Base-by-base conservation (phyloP, 1,140 invertebrate genomes). In the Drosophila pandora region DNA sequence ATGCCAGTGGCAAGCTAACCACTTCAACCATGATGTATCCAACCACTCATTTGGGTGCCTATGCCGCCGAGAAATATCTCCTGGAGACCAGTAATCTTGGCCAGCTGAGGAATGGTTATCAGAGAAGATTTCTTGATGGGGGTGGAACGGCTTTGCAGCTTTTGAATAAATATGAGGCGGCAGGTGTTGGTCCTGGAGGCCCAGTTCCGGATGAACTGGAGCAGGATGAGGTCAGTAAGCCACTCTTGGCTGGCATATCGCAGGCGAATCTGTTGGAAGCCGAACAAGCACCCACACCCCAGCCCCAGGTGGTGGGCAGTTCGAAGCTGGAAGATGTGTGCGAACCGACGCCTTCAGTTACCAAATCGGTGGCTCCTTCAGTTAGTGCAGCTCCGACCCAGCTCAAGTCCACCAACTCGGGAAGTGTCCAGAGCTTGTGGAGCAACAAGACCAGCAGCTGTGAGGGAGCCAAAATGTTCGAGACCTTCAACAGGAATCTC, bases 391-490 rank as follows among this genome's bases (percentile, higher is more conserved):
- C 62, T 25, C 52, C 74, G 17, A 74, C 68, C 4, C 80, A 83
- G n/a, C 43, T 90, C 2, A 90, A 90, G 63, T 84, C 90, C 1
- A 63, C 57, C 13, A 91, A 89, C 25, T 83, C 87, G 5, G 91
- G 91, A 53, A 91, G 81, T 61, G 85, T 84, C 1, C 91, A 91
- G 54, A 91, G 90, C 30, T 68, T 91, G 39, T 91, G 90, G 91
- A 91, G 90, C 71, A 87, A 88, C 55, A 87, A 88, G 58, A 90
- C 87, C 25, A 90, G 90, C 81, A 90, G 84, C 64, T 90, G 90
- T 52, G 91, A 92, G 43, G 91, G 91, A 17, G 88, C 91, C 53
- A 91, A 91, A 65, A 90, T 92, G 79, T 92, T 92, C 17, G 91
- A 92, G 60, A 91, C 79, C 13, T 92, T 92, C 68, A 92, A 92